Conservation (phyloP, 2,888 invertebrate species). For the Plusia festucae region DNA sequence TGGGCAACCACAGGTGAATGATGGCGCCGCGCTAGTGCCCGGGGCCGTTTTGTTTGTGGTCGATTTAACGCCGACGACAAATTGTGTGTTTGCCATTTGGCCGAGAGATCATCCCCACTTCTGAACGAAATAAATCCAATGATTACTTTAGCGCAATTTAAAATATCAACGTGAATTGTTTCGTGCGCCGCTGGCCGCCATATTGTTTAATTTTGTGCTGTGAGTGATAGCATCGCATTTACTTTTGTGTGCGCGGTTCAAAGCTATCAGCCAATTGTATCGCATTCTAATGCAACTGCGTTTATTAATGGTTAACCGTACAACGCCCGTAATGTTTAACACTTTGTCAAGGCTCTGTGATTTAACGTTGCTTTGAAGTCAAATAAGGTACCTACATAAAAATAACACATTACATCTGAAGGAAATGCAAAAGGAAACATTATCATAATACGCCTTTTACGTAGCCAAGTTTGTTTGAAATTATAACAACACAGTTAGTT, state of each 20-base stretch:
- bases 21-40: constrained; percentile 79
- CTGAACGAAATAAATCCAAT: constrained; percentile 58
- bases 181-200: constrained; percentile 56
- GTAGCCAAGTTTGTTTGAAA: constrained; percentile 13
- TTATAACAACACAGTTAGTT: constrained; percentile 20
- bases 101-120: constrained; percentile 82
- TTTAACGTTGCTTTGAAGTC: not conserved
- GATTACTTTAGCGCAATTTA: constrained; percentile 76
- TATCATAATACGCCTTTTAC: not conserved
- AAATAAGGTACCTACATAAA: not conserved
- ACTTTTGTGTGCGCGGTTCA: constrained; percentile 48
- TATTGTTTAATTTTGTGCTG: constrained; percentile 56
- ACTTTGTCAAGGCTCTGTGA: constrained; percentile 31
- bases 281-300: constrained; percentile 51
- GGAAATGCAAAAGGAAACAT: not conserved
- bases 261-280: constrained; percentile 56
- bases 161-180: constrained; percentile 74
- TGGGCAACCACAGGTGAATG: constrained; percentile 88
- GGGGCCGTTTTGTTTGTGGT: constrained; percentile 88
- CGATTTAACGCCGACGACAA: constrained; percentile 88
- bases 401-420: not conserved
- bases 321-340: constrained; percentile 25
- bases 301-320: constrained; percentile 43
- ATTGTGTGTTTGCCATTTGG: constrained; percentile 87
- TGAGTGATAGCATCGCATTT: constrained; percentile 53